These are phyloP conservation scores for Chanos chanos DNA, from an alignment of 2,797 vertebrate genomes.

Conservation along the genomic window DNA sequence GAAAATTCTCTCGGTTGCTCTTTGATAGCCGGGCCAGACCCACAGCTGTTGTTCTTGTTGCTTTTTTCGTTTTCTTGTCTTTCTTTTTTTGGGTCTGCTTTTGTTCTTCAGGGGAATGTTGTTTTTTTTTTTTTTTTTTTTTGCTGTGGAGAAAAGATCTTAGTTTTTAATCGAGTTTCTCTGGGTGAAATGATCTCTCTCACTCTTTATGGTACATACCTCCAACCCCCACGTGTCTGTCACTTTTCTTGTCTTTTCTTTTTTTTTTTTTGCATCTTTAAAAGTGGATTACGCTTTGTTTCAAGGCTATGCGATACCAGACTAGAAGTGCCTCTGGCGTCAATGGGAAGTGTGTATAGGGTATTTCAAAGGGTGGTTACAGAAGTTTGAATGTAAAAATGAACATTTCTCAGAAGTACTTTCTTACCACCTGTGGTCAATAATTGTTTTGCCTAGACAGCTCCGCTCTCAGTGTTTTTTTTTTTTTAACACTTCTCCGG, in stretches of 20 bases:
- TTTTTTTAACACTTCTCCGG: neutral
- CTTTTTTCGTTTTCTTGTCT: constrained; percentile 15
- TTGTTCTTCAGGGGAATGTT: too few relatives aligned
- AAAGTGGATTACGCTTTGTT: constrained; percentile 55
- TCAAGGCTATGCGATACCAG: constrained; percentile 34
- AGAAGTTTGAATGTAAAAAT: too few relatives aligned
- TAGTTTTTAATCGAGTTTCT: too few relatives aligned
- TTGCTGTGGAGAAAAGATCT: too few relatives aligned
- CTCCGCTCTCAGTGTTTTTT: neutral
- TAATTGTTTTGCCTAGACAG: constrained; percentile 2
- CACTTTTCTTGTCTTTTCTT: neutral
- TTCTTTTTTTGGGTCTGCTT: constrained; percentile 7
- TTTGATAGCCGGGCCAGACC: neutral
- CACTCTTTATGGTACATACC: too few relatives aligned
- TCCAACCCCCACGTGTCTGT: too few relatives aligned
- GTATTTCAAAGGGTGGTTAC: too few relatives aligned
- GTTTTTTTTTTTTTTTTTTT: too few relatives aligned
- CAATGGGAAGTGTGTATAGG: too few relatives aligned
- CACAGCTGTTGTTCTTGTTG: constrained; percentile 8
- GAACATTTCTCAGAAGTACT: constrained; percentile 4
- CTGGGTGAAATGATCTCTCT: too few relatives aligned
- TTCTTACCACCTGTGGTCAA: neutral
- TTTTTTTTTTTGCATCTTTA: constrained; percentile 36
- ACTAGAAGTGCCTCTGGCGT: neutral
- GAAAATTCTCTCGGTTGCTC: constrained; percentile 25